These are phyloP conservation scores for Phalacrocorax aristotelis DNA, from an alignment of 2,113 vertebrate genomes.

Conservation along the genomic window DNA sequence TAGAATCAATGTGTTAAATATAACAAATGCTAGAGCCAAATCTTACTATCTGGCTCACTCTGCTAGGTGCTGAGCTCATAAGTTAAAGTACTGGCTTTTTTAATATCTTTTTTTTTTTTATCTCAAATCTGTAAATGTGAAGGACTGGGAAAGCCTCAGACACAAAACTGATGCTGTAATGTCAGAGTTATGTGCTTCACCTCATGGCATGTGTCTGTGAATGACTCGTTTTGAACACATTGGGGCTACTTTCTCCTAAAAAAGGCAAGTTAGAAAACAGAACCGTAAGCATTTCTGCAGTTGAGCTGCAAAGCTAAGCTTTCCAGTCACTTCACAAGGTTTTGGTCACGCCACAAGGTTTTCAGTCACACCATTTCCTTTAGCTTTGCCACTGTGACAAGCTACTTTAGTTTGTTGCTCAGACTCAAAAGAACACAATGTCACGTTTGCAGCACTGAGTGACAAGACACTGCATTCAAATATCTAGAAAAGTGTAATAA, in stretches of 20 bases:
- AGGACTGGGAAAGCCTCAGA: slow-evolving; percentile 14
- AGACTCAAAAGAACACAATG: not conserved
- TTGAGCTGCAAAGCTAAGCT: not conserved
- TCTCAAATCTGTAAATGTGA: slow-evolving; percentile 27
- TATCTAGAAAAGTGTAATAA: not conserved
- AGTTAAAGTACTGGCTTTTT: not conserved
- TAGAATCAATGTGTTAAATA: not conserved
- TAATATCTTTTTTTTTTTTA: not conserved
- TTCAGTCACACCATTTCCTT: not conserved
- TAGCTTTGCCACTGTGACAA: not conserved
- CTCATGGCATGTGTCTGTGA: not conserved
- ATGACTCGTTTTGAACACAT: not conserved
- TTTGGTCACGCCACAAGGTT: not conserved
- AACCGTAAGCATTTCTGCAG: not conserved
- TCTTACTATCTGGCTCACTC: not conserved
- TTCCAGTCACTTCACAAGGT: not conserved
- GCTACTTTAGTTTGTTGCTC: not conserved
- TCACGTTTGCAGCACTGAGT: not conserved
- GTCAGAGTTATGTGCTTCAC: slow-evolving; percentile 40
- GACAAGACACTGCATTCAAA: not conserved
- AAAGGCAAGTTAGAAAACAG: slow-evolving; percentile 5
- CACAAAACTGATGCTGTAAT: slow-evolving; percentile 26
- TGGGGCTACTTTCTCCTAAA: not conserved
- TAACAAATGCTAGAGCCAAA: not conserved
- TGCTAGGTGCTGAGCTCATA: not conserved